phyloP scores from a whole-genome alignment of 2,113 vertebrate species.

The Albula glossodonta region DNA sequence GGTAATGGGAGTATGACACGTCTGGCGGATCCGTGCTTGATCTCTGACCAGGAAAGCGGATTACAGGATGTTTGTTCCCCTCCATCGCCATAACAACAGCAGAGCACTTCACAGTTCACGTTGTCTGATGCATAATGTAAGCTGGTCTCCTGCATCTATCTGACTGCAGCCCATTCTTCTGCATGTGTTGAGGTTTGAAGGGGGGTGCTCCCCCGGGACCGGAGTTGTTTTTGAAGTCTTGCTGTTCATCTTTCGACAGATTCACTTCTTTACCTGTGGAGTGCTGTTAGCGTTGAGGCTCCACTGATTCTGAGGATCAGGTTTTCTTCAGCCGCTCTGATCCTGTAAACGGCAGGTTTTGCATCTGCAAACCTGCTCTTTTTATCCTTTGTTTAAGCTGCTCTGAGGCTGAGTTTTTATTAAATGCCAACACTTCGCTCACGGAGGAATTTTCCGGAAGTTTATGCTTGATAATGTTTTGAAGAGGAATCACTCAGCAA shows the following conservation, averaged over 20 bases:
- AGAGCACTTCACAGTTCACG: not conserved
- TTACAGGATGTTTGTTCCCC: conserved; percentile 1
- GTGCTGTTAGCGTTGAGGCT: too few relatives aligned
- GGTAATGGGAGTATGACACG: not conserved
- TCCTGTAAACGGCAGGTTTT: conserved; percentile 16
- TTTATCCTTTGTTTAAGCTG: too few relatives aligned
- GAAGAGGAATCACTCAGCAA: too few relatives aligned
- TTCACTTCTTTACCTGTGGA: not conserved
- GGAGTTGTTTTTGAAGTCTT: not conserved
- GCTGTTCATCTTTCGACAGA: not conserved
- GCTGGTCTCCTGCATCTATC: not conserved
- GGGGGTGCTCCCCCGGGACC: not conserved
- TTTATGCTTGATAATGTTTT: too few relatives aligned
- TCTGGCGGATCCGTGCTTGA: conserved; percentile 4
- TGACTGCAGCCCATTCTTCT: not conserved
- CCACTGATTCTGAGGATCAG: too few relatives aligned
- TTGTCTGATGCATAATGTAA: not conserved
- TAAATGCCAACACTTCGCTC: too few relatives aligned
- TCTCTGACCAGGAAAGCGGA: conserved; percentile 5
- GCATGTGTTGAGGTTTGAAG: not conserved
- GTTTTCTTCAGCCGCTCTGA: too few relatives aligned
- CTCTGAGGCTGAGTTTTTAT: not conserved
- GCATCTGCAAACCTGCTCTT: not conserved
- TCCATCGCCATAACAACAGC: not conserved
- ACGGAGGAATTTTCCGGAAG: too few relatives aligned